A percentile compares a stretch with the other conserved stretches of the same genome.
Conservation (phyloP, 2,113 vertebrate species). For the Psittacula cyanocephala region DNA sequence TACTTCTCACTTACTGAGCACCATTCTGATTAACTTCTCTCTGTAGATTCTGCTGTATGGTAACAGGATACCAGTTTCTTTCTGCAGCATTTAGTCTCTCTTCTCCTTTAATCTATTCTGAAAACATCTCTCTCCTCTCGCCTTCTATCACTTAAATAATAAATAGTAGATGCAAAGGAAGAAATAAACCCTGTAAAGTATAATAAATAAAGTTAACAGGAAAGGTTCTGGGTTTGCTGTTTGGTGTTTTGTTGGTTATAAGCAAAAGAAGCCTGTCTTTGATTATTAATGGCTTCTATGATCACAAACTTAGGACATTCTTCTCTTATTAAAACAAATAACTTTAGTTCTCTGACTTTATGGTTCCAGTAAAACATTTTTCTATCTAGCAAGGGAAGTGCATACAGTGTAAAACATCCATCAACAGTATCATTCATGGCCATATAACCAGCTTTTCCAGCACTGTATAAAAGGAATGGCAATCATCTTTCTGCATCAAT, state of each 20-base stretch:
- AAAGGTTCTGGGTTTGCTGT: background rate
- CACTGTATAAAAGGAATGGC: background rate
- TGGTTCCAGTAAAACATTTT: background rate
- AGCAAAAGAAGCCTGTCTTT: background rate
- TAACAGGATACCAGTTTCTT: background rate
- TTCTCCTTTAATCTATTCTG: background rate
- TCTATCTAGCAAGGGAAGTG: background rate
- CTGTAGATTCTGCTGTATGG: background rate
- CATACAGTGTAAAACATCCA: background rate
- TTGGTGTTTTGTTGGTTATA: background rate
- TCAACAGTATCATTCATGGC: background rate
- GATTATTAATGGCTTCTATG: background rate
- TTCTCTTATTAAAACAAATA: slow-evolving; percentile 40
- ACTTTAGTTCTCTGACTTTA: background rate
- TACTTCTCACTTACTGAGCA: slow-evolving; percentile 2
- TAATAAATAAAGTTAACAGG: background rate
- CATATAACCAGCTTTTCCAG: background rate
- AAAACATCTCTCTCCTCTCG: background rate
- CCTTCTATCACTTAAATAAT: slow-evolving; percentile 14
- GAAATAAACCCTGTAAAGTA: background rate
- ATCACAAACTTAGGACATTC: background rate
- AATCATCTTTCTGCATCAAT: background rate
- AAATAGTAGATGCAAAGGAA: background rate
- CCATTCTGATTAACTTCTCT: background rate
- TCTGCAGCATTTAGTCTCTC: background rate